These are phyloP conservation scores for Macrotus californicus DNA, from an alignment of 2,113 vertebrate species.

Conservation along the genomic window DNA sequence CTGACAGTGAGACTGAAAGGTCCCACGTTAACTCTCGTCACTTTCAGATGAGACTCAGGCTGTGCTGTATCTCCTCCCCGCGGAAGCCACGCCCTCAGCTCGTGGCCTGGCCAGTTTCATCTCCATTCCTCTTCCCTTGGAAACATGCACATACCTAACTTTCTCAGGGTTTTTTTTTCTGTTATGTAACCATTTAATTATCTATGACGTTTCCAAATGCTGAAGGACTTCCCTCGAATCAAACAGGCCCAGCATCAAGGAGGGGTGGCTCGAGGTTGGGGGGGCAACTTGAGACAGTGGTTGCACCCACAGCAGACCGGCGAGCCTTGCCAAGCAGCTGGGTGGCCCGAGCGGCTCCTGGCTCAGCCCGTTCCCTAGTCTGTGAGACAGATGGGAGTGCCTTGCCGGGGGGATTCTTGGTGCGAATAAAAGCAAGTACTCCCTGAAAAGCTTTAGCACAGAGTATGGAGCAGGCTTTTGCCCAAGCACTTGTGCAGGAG, in stretches of 20 bases:
- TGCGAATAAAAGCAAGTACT: not conserved
- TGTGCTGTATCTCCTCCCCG: fast-evolving
- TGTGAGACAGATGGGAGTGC: not conserved
- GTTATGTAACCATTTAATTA: not conserved
- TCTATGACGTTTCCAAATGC: not conserved
- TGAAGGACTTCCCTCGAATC: not conserved
- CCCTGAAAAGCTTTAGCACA: fast-evolving
- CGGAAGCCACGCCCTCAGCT: fast-evolving
- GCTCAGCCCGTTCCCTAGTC: fast-evolving
- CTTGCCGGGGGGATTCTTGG: not conserved
- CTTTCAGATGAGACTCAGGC: not conserved
- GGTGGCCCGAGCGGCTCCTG: fast-evolving
- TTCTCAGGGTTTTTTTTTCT: too few species aligned
- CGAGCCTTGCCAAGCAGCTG: fast-evolving
- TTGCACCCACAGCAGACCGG: fast-evolving
- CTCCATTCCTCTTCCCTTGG: not conserved
- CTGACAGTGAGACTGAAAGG: not conserved
- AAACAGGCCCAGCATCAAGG: fast-evolving
- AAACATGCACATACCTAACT: not conserved
- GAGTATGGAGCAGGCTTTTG: fast-evolving
- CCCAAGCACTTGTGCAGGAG: fast-evolving
- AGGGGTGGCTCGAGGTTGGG: not conserved
- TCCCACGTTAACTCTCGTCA: not conserved
- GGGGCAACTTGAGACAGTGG: not conserved
- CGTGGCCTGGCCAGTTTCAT: not conserved